Evolutionary conservation across 2,113 vertebrate genomes (phyloP), one percentile per base, ranked within the genome.

Genomic region (Malurus elegans): DNA sequence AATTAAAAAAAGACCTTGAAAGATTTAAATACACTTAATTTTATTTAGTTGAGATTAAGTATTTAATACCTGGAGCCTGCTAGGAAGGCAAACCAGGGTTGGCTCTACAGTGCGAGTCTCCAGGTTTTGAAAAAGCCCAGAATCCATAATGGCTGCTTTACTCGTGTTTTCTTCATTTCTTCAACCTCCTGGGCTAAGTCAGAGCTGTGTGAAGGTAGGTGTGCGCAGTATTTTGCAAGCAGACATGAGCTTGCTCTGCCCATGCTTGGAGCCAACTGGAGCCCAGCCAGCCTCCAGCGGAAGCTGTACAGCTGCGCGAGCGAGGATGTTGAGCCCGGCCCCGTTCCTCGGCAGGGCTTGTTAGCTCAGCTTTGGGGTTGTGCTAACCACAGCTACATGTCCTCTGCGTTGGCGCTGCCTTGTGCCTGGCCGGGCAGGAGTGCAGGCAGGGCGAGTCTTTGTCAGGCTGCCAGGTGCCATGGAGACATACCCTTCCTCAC

Each of bases 401-500:
- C 92, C 57, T 80, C 65, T 74, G 79, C 69, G 2, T 7, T 31
- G 79, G 67, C 47, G 72, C 91, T 86, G 88, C 32, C 67, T 88
- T 74, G 83, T 1, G 7, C 86, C 75, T 92, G 88, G 79, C 51
- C 60, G 20, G 82, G 82, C 53, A 78, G 75, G 64, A 86, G 92
- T 20, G 91, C 92, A 83, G 94, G 91, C 79, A 62, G 86, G 83
- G 75, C 47, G 34, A 93, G 79, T 44, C 69, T 78, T 44, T 93
- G 95, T 93, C 92, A 90, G 75, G 56, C 65, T 86, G 82, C 92
- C 91, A 88, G 76, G 64, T 84, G 8, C 75, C 64, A 13, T 54
- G 82, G 16, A 94, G 92, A 74, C 88, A 74, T 92, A 90, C 86
- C 79, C 92, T 97, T 97, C 93, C 92, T 95, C 94, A 94, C 86